These are phyloP conservation scores for Esperia sulphurella DNA, from an alignment of 2,888 invertebrate species.

Conservation along the genomic window DNA sequence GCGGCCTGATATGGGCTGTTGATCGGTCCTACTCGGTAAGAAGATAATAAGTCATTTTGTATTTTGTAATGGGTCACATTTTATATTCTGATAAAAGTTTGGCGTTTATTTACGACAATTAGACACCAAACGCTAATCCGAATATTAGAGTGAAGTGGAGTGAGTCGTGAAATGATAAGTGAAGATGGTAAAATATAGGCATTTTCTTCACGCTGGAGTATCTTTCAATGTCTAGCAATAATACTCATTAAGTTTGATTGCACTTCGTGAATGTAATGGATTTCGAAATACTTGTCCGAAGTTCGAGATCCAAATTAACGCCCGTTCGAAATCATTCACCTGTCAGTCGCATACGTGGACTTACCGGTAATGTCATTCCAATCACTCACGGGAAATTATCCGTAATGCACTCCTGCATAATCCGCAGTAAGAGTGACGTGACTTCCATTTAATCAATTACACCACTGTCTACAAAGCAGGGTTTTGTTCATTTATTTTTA, in stretches of 20 bases:
- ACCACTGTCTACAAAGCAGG: conserved; percentile 7
- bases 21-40: too few relatives aligned
- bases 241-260: not conserved
- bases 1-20: too few relatives aligned
- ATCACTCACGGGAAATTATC: conserved; percentile 69
- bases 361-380: conserved; percentile 65
- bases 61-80: too few relatives aligned
- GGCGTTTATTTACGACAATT: too few relatives aligned
- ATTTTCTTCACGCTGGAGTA: too few relatives aligned
- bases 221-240: too few relatives aligned
- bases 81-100: too few relatives aligned
- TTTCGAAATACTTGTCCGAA: not conserved
- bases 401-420: conserved; percentile 49
- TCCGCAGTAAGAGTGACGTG: conserved; percentile 33
- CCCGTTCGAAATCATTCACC: conserved; percentile 48
- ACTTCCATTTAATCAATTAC: conserved; percentile 15
- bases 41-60: too few relatives aligned
- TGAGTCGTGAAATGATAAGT: too few relatives aligned
- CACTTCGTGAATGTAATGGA: not conserved
- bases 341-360: conserved; percentile 52
- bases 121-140: too few relatives aligned
- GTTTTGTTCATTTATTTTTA: not conserved
- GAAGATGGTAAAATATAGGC: too few relatives aligned
- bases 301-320: conserved; percentile 19
- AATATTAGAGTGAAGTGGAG: too few relatives aligned